phyloP scores from a whole-genome alignment of 2,797 vertebrate species.

The Meda fulgida region DNA sequence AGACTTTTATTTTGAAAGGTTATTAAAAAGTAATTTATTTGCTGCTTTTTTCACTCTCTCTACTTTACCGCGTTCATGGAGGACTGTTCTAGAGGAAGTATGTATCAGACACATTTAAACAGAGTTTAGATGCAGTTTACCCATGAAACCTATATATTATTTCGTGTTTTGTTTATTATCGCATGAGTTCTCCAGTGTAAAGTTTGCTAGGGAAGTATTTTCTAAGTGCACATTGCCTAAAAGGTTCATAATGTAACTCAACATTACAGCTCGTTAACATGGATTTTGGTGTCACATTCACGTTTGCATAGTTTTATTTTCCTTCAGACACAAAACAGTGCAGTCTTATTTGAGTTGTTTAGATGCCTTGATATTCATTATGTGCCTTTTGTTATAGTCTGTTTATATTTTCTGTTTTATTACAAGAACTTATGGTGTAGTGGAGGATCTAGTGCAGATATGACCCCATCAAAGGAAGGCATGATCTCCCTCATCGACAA shows the following conservation, averaged over 20 bases:
- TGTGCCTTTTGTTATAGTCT: not conserved
- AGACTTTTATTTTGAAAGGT: conserved; percentile 33
- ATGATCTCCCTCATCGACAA: conserved; percentile 84
- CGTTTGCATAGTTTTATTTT: not conserved
- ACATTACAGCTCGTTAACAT: not conserved
- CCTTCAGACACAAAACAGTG: not conserved
- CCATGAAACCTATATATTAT: not conserved
- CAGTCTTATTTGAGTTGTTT: not conserved
- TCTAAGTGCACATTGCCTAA: not conserved
- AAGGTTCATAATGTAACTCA: not conserved
- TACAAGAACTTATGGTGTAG: not conserved
- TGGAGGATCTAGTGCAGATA: conserved; percentile 56
- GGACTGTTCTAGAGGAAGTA: not conserved
- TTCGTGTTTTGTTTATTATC: not conserved
- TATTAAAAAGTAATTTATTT: not conserved
- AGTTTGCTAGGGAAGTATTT: not conserved
- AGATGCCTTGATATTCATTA: not conserved
- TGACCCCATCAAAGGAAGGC: conserved; percentile 78
- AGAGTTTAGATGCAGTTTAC: not conserved
- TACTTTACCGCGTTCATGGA: conserved; percentile 25
- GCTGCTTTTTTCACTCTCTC: not conserved
- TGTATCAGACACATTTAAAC: not conserved
- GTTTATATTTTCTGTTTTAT: not conserved
- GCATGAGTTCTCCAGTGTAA: not conserved
- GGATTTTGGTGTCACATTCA: not conserved